Evolutionary conservation across 2,888 invertebrate species (phyloP), one percentile per base, ranked within the genome.

Genomic region (Autographa pulchrina): DNA sequence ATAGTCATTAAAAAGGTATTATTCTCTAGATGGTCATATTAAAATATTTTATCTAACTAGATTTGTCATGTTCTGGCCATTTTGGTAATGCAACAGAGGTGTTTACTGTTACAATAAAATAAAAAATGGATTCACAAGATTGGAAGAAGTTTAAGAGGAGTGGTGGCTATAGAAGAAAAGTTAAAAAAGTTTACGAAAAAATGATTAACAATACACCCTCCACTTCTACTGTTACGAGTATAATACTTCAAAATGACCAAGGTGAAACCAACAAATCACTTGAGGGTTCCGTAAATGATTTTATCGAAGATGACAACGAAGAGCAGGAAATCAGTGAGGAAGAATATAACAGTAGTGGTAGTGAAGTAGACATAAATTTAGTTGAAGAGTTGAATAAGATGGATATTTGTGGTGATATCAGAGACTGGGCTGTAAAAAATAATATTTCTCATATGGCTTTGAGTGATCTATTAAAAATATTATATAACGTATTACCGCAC

Each of bases 61-160:
- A 6, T 52, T 63, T 13, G 35, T 35, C 35, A 35, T 35, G 5
- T 35, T 35, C 35, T 35, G 35, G 32, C 63, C 63, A 63, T 63
- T 63, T 63, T 63, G 63, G 20, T 20, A 63, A 13, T 52, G 18
- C 63, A 63, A 31, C 63, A 52, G 63, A 35, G 38, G 20, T 43
- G 43, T 63, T 11, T 63, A 52, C 8, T 48, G 32, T 65, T 52
- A 63, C 11, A 35, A 65, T 20, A 25, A 25, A 18, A 18, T 58
- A 65, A 20, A 58, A 58, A 14, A 41, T 35, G 32, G 56, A 58
- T 68, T 68, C 56, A 56, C 5, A 56, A 58, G 52, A 35, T 25
- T 70, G 65, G 70, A 70, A 70, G 54, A 70, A 25, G 48, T 70
- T 70, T 61, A 65, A 70, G 25, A 59, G 64, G 41, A 69, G 63